Evolutionary conservation across 2,888 invertebrate genomes (phyloP).

Genomic region (Andrena chrysosceles): DNA sequence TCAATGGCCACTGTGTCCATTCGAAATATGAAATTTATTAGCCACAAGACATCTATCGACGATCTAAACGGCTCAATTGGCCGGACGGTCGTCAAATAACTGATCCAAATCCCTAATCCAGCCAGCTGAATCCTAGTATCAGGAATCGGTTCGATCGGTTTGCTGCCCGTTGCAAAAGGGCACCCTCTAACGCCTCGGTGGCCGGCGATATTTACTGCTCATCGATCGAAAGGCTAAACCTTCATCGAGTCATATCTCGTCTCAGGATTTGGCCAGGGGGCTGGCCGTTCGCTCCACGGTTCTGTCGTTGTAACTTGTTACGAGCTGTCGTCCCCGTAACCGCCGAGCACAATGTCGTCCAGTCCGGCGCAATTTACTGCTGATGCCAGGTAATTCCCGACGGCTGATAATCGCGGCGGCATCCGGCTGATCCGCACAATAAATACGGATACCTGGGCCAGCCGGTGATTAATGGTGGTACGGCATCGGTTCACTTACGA

Average conservation of each 20-base stretch:
- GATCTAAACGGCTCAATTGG: background rate
- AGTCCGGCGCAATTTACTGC: constrained; percentile 70
- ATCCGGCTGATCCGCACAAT: constrained; percentile 74
- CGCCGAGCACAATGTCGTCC: constrained; percentile 59
- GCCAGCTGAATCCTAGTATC: background rate
- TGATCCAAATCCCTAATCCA: background rate
- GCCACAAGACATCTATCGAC: background rate
- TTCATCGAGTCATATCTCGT: constrained; percentile 52
- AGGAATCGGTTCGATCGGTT: constrained; percentile 11
- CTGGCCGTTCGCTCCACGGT: constrained; percentile 18
- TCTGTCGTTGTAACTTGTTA: constrained; percentile 57
- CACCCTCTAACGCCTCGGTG: background rate
- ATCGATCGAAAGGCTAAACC: constrained; percentile 37
- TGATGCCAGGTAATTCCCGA: constrained; percentile 74
- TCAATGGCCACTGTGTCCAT: no score
- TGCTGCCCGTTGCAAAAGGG: background rate
- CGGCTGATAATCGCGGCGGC: constrained; percentile 72
- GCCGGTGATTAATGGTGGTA: constrained; percentile 63
- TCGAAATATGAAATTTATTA: background rate
- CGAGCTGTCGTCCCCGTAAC: constrained; percentile 52
- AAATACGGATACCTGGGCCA: constrained; percentile 72
- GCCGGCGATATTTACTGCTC: constrained; percentile 5
- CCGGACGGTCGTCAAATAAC: background rate
- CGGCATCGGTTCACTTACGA: constrained; percentile 30
- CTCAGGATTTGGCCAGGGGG: constrained; percentile 41